Evolutionary conservation across 2,888 invertebrate genomes (phyloP).

Genomic region (Tillus elongatus): DNA sequence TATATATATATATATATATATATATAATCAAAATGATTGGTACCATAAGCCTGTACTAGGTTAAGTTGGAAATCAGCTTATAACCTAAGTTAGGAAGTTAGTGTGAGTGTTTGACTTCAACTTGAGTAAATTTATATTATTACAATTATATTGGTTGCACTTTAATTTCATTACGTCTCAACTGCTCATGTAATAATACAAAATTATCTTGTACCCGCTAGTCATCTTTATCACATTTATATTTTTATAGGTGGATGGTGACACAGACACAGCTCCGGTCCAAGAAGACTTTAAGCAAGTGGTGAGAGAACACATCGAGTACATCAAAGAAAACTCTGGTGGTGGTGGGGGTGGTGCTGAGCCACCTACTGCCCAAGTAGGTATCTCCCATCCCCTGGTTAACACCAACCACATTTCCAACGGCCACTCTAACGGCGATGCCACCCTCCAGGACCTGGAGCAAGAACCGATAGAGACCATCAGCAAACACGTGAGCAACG

Average conservation of each 20-base stretch:
- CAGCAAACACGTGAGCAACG: conserved; percentile 31
- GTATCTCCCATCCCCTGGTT: conserved; percentile 22
- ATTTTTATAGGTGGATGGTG: conserved; percentile 65
- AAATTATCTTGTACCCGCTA: too few species aligned
- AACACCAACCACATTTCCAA: conserved; percentile 23
- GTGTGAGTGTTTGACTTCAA: too few species aligned
- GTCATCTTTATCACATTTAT: not conserved
- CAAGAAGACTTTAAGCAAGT: conserved; percentile 67
- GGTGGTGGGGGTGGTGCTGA: conserved; percentile 17
- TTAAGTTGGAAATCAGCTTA: too few species aligned
- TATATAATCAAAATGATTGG: too few species aligned
- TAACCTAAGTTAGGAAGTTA: too few species aligned
- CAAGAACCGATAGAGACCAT: conserved; percentile 35
- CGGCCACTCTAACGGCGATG: conserved; percentile 19
- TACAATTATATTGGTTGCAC: too few species aligned
- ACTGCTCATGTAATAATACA: too few species aligned
- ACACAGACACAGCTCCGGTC: conserved; percentile 70
- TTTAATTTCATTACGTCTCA: too few species aligned
- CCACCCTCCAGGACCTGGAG: conserved; percentile 26
- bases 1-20: too few species aligned
- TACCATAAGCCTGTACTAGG: too few species aligned
- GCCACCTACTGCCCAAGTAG: conserved; percentile 15
- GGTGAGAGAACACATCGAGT: conserved; percentile 59
- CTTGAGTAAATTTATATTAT: too few species aligned
- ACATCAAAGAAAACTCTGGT: conserved; percentile 38